Conservation (phyloP, 2,113 vertebrate species). For the Nycticryphes semicollaris region DNA sequence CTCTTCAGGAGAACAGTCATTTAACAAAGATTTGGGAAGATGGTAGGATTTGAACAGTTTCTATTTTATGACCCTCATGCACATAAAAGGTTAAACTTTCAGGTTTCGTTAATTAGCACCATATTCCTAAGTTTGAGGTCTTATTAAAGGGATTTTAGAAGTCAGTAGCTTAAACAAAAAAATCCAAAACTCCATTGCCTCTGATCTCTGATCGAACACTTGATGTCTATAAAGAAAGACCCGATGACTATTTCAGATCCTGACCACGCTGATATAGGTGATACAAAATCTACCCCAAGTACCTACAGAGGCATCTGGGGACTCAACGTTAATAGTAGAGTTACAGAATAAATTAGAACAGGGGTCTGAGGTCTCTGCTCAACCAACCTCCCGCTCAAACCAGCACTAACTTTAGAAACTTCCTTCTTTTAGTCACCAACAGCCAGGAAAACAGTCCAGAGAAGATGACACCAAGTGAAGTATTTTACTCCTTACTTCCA, state of each 20-base stretch:
- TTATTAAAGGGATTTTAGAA: neutral
- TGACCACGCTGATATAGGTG: neutral
- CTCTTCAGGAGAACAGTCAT: neutral
- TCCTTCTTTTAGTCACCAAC: neutral
- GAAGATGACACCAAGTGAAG: neutral
- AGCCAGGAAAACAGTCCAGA: neutral
- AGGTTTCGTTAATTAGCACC: neutral
- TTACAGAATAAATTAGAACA: neutral
- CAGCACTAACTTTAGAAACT: neutral
- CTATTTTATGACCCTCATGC: neutral
- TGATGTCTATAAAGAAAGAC: neutral
- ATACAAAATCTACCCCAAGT: neutral
- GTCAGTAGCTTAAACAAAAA: neutral
- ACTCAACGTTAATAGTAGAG: neutral
- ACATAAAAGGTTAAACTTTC: neutral
- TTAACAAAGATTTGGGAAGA: neutral
- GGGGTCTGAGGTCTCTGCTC: neutral
- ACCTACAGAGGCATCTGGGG: neutral
- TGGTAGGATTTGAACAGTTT: neutral
- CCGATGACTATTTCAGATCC: neutral
- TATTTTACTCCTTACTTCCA: neutral
- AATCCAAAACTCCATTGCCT: neutral
- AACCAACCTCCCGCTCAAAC: neutral
- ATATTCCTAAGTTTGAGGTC: neutral
- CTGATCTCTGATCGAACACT: neutral